Evolutionary conservation across 1,140 invertebrate genomes (phyloP).

Genomic region (Macrotrachela quadricornifera): DNA sequence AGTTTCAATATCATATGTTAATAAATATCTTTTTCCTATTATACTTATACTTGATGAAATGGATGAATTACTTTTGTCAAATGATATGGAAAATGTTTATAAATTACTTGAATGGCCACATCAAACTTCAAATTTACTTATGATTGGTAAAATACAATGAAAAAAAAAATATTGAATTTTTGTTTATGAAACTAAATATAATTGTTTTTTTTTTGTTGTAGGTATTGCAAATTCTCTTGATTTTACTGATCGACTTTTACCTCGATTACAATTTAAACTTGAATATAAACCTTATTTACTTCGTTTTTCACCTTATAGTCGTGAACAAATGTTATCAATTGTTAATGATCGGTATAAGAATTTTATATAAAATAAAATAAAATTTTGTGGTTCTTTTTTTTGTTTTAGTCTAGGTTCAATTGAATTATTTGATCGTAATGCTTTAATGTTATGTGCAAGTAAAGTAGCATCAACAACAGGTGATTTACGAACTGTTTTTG

Average conservation of each 20-base stretch:
- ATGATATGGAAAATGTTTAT: too few species aligned
- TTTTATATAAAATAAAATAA: conserved; percentile 4
- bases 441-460: conserved; percentile 65
- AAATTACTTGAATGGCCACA: too few species aligned
- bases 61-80: too few species aligned
- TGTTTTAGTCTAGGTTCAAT: background rate
- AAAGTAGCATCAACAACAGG: conserved; percentile 83
- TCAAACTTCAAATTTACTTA: too few species aligned
- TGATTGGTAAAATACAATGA: too few species aligned
- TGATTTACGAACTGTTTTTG: conserved; percentile 71
- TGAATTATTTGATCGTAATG: conserved; percentile 26
- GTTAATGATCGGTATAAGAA: conserved; percentile 50
- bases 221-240: conserved; percentile 80
- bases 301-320: conserved; percentile 76
- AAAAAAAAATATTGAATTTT: too few species aligned
- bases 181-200: too few species aligned
- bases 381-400: background rate
- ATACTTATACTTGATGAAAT: too few species aligned
- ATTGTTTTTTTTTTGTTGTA: conserved; percentile 1
- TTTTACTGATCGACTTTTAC: conserved; percentile 67
- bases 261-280: conserved; percentile 47
- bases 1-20: too few species aligned
- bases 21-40: too few species aligned
- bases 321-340: conserved; percentile 65
- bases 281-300: conserved; percentile 39